These are phyloP conservation scores for Parnassius glacialis DNA, from an alignment of 2,888 invertebrate genomes.

Conservation along the genomic window DNA sequence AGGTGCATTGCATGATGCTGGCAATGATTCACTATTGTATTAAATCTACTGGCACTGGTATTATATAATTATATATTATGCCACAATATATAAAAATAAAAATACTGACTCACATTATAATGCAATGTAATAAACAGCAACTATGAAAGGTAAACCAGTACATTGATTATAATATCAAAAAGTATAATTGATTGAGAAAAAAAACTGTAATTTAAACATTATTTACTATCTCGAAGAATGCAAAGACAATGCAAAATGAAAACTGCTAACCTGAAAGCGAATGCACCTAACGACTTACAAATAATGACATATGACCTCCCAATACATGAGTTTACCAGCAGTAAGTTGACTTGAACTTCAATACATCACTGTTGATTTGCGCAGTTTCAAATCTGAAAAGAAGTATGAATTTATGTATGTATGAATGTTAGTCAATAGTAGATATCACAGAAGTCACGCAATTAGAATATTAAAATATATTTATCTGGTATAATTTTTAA, in stretches of 20 bases:
- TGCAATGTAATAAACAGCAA: not conserved
- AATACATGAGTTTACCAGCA: conserved; percentile 70
- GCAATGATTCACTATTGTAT: not conserved
- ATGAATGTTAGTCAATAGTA: too few relatives aligned
- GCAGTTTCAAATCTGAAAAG: conserved; percentile 66
- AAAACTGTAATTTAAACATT: not conserved
- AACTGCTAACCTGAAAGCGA: conserved; percentile 26
- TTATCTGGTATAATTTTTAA: too few relatives aligned
- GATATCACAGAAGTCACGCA: too few relatives aligned
- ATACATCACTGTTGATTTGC: conserved; percentile 57
- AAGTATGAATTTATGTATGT: conserved; percentile 13
- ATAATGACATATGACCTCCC: conserved; percentile 67
- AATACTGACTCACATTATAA: not conserved
- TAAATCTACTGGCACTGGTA: conserved; percentile 5
- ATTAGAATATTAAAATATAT: too few relatives aligned
- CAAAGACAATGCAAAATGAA: not conserved
- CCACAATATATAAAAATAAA: not conserved
- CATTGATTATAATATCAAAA: not conserved
- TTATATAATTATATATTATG: not conserved
- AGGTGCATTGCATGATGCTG: conserved; percentile 57
- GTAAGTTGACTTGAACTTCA: conserved; percentile 63
- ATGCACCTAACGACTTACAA: conserved; percentile 72
- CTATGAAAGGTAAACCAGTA: not conserved
- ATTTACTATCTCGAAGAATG: not conserved
- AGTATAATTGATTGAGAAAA: not conserved